Percentiles rank a stretch among this genome's conserved stretches.
Evolutionary conservation across 2,888 invertebrate species (phyloP).

Genomic region (Nezara viridula): DNA sequence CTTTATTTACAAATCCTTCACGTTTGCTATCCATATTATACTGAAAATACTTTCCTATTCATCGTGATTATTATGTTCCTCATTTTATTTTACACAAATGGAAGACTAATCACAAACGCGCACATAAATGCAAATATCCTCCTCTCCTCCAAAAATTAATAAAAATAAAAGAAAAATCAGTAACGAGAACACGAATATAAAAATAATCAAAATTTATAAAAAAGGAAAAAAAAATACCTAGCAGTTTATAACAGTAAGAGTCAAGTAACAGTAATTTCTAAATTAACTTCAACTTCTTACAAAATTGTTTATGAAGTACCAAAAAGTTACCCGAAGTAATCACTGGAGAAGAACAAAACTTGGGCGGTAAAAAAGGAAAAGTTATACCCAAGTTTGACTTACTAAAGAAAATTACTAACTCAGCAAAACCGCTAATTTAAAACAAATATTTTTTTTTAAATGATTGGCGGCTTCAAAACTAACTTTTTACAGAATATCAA

Average conservation of each 20-base stretch:
- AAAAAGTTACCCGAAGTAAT: neutral
- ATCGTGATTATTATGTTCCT: too few species aligned
- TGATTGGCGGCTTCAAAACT: neutral
- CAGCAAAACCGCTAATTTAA: neutral
- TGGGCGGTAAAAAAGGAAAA: neutral
- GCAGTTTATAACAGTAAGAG: neutral
- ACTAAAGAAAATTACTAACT: neutral
- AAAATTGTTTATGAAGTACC: neutral
- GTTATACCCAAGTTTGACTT: neutral
- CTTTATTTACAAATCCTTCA: too few species aligned
- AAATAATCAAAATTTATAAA: too few species aligned
- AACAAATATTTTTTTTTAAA: neutral
- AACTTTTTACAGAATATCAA: neutral
- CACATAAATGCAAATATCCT: too few species aligned
- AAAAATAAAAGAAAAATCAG: too few species aligned
- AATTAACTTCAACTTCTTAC: neutral
- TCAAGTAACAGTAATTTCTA: neutral
- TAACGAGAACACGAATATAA: too few species aligned
- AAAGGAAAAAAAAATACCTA: neutral
- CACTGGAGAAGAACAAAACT: neutral
- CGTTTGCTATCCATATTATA: too few species aligned
- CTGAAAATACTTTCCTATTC: too few species aligned
- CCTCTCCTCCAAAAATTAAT: too few species aligned
- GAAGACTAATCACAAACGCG: too few species aligned
- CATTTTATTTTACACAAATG: too few species aligned